Percentiles rank a stretch among this genome's conserved stretches.
phyloP scores from a whole-genome alignment of 1,140 invertebrate genomes.

The Pseudomyrmex pallidus region DNA sequence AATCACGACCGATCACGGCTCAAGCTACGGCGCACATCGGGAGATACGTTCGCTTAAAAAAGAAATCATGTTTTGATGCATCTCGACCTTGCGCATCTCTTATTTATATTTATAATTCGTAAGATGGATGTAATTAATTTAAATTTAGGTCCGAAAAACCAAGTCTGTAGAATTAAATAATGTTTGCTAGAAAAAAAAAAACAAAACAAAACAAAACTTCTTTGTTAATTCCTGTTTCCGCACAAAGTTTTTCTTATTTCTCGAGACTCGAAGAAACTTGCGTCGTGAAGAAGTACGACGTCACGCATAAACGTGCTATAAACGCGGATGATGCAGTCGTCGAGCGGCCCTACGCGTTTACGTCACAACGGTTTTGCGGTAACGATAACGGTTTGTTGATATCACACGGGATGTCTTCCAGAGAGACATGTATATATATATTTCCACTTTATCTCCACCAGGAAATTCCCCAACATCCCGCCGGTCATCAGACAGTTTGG shows the following conservation, averaged over 20 bases:
- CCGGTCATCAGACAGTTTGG: slow-evolving; percentile 43
- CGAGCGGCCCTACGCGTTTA: neutral
- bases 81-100: slow-evolving; percentile 30
- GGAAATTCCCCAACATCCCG: slow-evolving; percentile 26
- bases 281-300: neutral
- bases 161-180: slow-evolving; percentile 69
- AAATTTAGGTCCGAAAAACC: slow-evolving; percentile 59
- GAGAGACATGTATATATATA: neutral
- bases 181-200: slow-evolving; percentile 59
- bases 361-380: slow-evolving; percentile 66
- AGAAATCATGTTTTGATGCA: slow-evolving; percentile 21
- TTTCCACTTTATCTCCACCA: neutral
- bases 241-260: neutral
- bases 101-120: slow-evolving; percentile 76
- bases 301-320: slow-evolving; percentile 23
- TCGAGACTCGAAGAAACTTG: neutral
- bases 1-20: slow-evolving; percentile 36
- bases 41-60: slow-evolving; percentile 51
- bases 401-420: slow-evolving; percentile 27
- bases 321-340: slow-evolving; percentile 41
- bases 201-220: neutral
- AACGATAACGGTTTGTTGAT: slow-evolving; percentile 56
- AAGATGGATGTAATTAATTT: slow-evolving; percentile 73
- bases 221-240: neutral
- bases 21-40: slow-evolving; percentile 15